Conservation (phyloP, 2,797 vertebrate genomes). For the Mastacembelus armatus region DNA sequence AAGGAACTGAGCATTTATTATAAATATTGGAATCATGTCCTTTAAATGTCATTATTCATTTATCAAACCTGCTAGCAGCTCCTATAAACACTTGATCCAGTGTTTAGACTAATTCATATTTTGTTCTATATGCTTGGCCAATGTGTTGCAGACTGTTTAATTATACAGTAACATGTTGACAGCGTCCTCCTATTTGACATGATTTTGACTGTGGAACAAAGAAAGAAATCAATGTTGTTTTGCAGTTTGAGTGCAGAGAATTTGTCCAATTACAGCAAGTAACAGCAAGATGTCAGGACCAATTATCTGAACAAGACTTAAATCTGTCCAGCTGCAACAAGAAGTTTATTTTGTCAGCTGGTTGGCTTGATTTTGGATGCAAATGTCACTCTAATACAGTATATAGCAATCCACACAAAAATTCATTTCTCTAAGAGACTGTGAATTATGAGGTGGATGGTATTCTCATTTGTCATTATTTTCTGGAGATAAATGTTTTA, state of each 20-base stretch:
- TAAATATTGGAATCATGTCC: slow-evolving; percentile 14
- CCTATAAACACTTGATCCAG: slow-evolving; percentile 11
- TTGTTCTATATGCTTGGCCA: slow-evolving; percentile 13
- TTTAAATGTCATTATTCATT: slow-evolving; percentile 28
- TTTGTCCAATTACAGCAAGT: too few species aligned
- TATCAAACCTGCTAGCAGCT: slow-evolving; percentile 20
- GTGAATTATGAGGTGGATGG: not conserved
- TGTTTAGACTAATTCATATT: slow-evolving; percentile 29
- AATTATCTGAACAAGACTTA: slow-evolving; percentile 44
- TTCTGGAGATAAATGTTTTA: too few species aligned
- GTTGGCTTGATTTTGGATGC: slow-evolving; percentile 36
- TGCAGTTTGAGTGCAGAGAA: slow-evolving; percentile 1
- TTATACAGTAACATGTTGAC: slow-evolving; percentile 23
- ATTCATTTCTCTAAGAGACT: not conserved
- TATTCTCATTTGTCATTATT: too few species aligned
- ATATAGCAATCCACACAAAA: slow-evolving; percentile 25
- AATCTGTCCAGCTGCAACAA: slow-evolving; percentile 34
- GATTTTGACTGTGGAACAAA: slow-evolving; percentile 23
- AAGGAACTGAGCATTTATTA: not conserved
- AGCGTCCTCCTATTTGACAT: slow-evolving; percentile 10
- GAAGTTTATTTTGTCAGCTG: slow-evolving; percentile 58
- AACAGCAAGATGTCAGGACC: slow-evolving; percentile 53
- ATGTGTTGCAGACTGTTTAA: slow-evolving; percentile 14
- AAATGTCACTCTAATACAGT: slow-evolving; percentile 21
- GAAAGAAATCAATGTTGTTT: slow-evolving; percentile 17